Evolutionary conservation across 2,113 vertebrate species (phyloP), one percentile per base, ranked within the genome.

Genomic region (Sinocyclocheilus anshuiensis): DNA sequence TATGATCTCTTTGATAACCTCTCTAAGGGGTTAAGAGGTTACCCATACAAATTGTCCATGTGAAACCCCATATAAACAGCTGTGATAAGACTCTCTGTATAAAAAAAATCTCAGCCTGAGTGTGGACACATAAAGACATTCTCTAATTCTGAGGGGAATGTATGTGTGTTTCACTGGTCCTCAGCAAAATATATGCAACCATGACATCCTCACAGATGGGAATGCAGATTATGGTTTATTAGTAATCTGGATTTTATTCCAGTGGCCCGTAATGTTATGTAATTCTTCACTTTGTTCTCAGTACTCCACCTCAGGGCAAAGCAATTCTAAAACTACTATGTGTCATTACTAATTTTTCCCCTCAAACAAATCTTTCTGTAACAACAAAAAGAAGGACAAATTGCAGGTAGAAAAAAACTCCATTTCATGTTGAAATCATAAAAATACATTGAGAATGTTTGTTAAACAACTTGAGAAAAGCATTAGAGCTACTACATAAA

Each of bases 221-320:
- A 77, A 86, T 74, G 69, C 87, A 92, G 91, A 94, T 94, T 89
- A 81, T 85, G 84, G 74, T 93, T 91, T 91, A 92, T 92, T 92
- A 92, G 88, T 92, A 91, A 93, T 93, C 88, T 91, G 59, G 24
- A 75, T 90, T 83, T 81, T 79, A 89, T 76, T 91, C 79, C 87
- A 88, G 89, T 92, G 90, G 87, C 86, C 89, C 69, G 59, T 55
- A 77, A 69, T 53, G 42, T 94, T 93, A 90, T 85, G 39, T 90
- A 93, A 93, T 81, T 20, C 75, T 36, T 33, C 65, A 45, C 36
- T 89, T 80, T 85, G 81, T 50, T 26, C 77, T 48, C 33, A 59
- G 13, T 33, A 48, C 59, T 77, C 48, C 50, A 36, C 75, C 22
- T 50, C n/a, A 61, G 61, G 80, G 72, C 81, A 53, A 65, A 77